Conservation (phyloP, 2,113 vertebrate genomes). For the Progne subis region DNA sequence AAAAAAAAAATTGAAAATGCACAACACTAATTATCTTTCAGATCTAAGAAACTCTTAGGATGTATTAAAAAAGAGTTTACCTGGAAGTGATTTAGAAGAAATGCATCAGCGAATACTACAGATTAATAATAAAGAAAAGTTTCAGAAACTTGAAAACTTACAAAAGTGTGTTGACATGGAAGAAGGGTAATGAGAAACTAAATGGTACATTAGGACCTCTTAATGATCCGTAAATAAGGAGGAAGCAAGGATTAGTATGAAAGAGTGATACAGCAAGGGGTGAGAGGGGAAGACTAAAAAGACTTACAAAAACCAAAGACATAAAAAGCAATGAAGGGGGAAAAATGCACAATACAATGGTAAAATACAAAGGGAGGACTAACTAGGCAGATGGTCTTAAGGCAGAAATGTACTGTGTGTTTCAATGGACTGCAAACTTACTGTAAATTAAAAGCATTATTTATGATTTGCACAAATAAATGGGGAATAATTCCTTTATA, state of each 20-base stretch:
- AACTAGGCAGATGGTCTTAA: background rate
- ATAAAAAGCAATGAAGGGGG: background rate
- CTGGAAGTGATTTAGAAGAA: background rate
- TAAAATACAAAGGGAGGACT: background rate
- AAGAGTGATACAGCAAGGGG: background rate
- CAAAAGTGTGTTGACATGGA: background rate
- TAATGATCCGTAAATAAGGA: background rate
- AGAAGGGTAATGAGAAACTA: background rate
- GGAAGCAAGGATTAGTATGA: background rate
- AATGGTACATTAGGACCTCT: background rate
- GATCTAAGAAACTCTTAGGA: background rate
- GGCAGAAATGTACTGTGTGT: background rate
- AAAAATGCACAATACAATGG: background rate
- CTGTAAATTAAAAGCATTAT: background rate
- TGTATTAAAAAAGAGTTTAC: background rate
- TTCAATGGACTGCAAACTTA: background rate
- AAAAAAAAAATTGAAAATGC: background rate
- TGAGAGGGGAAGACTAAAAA: background rate
- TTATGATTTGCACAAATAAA: slow-evolving; percentile 6
- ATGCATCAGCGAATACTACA: background rate
- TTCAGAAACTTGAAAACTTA: background rate
- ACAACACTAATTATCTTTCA: background rate
- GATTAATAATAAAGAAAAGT: background rate
- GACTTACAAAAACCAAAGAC: background rate
- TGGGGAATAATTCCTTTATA: slow-evolving; percentile 1